Evolutionary conservation across 2,113 vertebrate species (phyloP).

Genomic region (Cyprinus carpio): DNA sequence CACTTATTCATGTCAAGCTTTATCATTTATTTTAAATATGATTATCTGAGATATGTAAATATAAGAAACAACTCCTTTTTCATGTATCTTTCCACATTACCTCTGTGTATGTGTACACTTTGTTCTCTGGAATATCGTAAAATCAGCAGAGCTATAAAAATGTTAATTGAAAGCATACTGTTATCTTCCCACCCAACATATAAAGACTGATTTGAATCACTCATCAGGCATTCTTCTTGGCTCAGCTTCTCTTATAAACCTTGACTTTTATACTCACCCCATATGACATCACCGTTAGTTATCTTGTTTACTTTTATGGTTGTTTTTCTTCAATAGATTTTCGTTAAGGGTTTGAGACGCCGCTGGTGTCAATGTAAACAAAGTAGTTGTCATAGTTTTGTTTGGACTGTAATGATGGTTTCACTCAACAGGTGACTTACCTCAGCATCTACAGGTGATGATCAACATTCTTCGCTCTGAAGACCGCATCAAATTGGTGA

Average conservation of each 20-base stretch:
- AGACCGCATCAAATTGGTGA: conserved; percentile 95
- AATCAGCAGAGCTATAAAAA: conserved; percentile 6
- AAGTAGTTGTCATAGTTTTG: neutral
- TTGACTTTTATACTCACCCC: neutral
- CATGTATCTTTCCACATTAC: neutral
- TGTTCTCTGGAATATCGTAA: neutral
- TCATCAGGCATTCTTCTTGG: neutral
- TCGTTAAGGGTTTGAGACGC: neutral
- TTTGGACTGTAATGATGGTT: conserved; percentile 33
- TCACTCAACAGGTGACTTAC: conserved; percentile 84
- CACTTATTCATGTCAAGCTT: neutral
- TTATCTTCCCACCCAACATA: conserved; percentile 13
- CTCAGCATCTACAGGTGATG: conserved; percentile 96
- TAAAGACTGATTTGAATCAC: neutral
- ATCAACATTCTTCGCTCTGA: conserved; percentile 94
- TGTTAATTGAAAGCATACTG: conserved; percentile 5
- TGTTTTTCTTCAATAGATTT: conserved; percentile 3
- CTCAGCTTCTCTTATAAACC: neutral
- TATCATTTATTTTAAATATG: neutral
- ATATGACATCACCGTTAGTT: conserved; percentile 9
- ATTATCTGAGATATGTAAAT: neutral
- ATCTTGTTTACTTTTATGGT: conserved; percentile 7
- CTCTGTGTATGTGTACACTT: conserved; percentile 6
- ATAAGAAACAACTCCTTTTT: neutral
- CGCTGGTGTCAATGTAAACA: neutral